Evolutionary conservation across 2,113 vertebrate genomes (phyloP).

Genomic region (Daboia siamensis): DNA sequence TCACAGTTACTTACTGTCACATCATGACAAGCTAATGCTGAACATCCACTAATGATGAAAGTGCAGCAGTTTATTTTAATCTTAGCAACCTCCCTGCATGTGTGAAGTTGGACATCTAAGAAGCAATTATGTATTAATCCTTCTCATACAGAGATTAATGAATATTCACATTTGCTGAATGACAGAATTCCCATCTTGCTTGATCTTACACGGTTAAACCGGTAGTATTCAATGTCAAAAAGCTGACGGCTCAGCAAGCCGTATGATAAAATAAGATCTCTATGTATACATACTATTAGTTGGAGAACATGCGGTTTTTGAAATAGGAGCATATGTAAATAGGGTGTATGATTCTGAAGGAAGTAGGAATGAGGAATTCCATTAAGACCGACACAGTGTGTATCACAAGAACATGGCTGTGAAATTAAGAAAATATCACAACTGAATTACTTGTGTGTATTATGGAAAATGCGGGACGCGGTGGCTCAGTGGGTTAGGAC

Average conservation of each 20-base stretch:
- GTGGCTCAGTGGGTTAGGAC: too few relatives aligned
- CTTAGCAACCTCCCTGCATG: not conserved
- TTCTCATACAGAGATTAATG: not conserved
- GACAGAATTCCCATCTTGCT: constrained; percentile 17
- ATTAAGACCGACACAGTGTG: not conserved
- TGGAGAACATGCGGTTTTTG: constrained; percentile 10
- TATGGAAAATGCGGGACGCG: too few relatives aligned
- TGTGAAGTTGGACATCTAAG: not conserved
- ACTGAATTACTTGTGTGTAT: not conserved
- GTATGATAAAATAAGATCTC: constrained; percentile 23
- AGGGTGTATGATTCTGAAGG: constrained; percentile 4
- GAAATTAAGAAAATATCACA: not conserved
- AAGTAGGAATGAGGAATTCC: constrained; percentile 5
- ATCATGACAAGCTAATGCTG: not conserved
- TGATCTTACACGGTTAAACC: constrained; percentile 6
- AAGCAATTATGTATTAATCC: constrained; percentile 19
- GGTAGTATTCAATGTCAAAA: constrained; percentile 12
- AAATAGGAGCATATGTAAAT: constrained; percentile 11
- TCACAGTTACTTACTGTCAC: not conserved
- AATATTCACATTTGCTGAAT: not conserved
- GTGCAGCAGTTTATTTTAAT: constrained; percentile 26
- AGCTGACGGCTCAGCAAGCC: constrained; percentile 25
- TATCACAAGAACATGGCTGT: not conserved
- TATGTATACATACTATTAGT: constrained; percentile 17
- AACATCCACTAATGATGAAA: constrained; percentile 16